Evolutionary conservation across 1,140 invertebrate species (phyloP), one percentile per base, ranked within the genome.

Genomic region (Drosophila murphyi): DNA sequence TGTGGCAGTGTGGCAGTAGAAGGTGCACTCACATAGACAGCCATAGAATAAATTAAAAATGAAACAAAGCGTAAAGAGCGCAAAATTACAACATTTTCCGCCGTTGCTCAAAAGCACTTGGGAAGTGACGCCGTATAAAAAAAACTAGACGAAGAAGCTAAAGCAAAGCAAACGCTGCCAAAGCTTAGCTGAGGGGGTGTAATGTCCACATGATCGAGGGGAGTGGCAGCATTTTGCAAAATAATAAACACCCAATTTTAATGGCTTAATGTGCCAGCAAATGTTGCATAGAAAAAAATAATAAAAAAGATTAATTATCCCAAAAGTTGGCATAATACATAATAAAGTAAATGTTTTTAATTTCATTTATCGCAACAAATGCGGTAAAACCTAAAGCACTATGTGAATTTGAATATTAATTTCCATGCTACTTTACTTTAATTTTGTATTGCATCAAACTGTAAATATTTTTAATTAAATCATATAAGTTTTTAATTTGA

Each of bases 41-140:
- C 77, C 74, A 72, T 78, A 86, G 85, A 89, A 89, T 89, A 89
- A 89, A 89, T 89, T 88, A 89, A 89, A 89, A 85, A 85, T 72
- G 86, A 89, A 89, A 89, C 85, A 89, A 89, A 89, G 86, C 85
- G 85, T 89, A 89, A 89, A 87, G 81, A 89, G 85, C 80, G 86
- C 81, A 72, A 76, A 89, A 85, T 89, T 89, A 76, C 85, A 85
- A 89, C 86, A 89, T 51, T 89, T 89, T 89, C 85, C 85, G 85
- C 74, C 78, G 81, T 89, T 89, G 85, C 85, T 81, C 75, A 88
- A 89, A 85, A 87, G 52, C 70, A 65, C 63, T 72, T 75, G 72
- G 69, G 77, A 72, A 79, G 63, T 55, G 62, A 71, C 51, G 57
- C 32, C 43, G 12, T 35, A 52, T 41, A 5, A 51, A 65, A 34